These are phyloP conservation scores for Oriolus oriolus DNA, from an alignment of 2,113 vertebrate species.

Conservation along the genomic window DNA sequence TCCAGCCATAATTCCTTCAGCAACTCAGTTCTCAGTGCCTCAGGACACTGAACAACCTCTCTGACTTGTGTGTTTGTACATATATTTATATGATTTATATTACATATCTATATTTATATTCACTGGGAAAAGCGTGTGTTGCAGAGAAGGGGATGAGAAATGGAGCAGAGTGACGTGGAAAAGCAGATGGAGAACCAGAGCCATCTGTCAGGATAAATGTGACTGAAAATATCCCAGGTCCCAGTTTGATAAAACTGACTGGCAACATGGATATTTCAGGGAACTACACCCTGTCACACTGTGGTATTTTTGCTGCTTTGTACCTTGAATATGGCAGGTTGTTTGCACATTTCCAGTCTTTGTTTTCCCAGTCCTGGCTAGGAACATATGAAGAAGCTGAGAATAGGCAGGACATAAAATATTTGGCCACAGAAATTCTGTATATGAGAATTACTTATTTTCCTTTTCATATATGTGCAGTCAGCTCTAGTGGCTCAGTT, in stretches of 20 bases:
- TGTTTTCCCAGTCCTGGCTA: neutral
- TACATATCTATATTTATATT: too few relatives aligned
- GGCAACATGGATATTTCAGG: neutral
- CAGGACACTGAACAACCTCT: neutral
- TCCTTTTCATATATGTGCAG: slow-evolving; percentile 19
- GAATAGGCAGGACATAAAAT: slow-evolving; percentile 5
- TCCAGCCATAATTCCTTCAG: neutral
- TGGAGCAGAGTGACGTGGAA: neutral
- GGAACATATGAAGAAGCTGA: neutral
- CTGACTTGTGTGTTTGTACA: neutral
- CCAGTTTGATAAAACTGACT: neutral
- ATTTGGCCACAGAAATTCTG: slow-evolving; percentile 10
- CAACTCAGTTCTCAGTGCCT: neutral
- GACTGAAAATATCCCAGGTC: neutral
- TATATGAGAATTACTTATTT: slow-evolving; percentile 17
- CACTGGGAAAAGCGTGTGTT: neutral
- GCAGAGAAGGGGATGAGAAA: neutral
- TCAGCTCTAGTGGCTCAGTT: slow-evolving; percentile 21
- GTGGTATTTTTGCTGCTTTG: neutral
- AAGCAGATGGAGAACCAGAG: neutral
- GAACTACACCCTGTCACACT: neutral
- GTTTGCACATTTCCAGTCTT: neutral
- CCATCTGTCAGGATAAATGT: neutral
- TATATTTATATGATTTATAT: accelerated
- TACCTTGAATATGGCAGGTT: neutral